A percentile compares a stretch with the other conserved stretches of the same genome.
Conservation (phyloP, 2,113 vertebrate genomes). For the Dasyprocta punctata region DNA sequence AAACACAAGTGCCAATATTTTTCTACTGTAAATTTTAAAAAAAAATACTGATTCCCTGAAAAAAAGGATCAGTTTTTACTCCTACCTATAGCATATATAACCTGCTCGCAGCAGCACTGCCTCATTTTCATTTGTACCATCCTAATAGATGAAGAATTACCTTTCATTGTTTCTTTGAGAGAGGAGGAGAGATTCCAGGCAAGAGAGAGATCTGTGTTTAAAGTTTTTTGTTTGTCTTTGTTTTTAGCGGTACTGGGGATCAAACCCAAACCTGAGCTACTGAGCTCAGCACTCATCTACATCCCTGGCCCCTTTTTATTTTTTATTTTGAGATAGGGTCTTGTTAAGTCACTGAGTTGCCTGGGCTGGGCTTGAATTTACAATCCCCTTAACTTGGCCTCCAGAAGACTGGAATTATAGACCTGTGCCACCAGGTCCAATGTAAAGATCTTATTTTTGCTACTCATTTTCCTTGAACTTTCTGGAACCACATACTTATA, state of each 20-base stretch:
- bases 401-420: background rate
- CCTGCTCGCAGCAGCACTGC: background rate
- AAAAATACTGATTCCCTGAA: background rate
- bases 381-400: background rate
- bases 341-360: background rate
- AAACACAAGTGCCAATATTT: background rate
- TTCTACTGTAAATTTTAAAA: background rate
- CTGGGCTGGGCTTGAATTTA: background rate
- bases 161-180: conserved; percentile 16
- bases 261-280: background rate
- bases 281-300: background rate
- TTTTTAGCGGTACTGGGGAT: background rate
- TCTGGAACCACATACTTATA: conserved; percentile 5
- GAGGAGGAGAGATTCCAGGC: background rate
- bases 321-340: background rate
- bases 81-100: too few species aligned
- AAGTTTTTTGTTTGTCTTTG: background rate
- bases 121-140: background rate
- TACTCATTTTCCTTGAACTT: conserved; percentile 1
- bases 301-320: background rate
- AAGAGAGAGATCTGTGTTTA: background rate
- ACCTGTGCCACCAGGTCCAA: background rate
- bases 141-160: background rate
- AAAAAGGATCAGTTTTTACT: background rate
- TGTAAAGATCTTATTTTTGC: conserved; percentile 32